phyloP scores from a whole-genome alignment of 2,888 invertebrate genomes.

The Epistrophe eligans region DNA sequence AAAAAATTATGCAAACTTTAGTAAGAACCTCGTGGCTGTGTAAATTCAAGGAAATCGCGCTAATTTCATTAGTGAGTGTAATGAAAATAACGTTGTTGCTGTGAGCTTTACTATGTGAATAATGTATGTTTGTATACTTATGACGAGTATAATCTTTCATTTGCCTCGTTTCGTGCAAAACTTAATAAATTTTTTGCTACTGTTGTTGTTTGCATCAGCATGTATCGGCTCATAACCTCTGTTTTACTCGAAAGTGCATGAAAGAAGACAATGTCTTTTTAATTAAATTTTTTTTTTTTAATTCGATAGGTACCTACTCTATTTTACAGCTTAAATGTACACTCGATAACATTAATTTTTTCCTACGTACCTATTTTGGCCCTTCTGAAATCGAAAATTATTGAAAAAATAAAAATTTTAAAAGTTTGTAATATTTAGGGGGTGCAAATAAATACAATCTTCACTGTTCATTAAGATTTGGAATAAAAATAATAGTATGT shows the following conservation, averaged over 20 bases:
- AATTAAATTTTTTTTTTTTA: not conserved
- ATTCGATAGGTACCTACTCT: too few relatives aligned
- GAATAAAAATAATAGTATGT: too few relatives aligned
- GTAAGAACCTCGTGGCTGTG: slow-evolving; percentile 17
- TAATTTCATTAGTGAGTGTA: slow-evolving; percentile 54
- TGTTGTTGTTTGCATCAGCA: slow-evolving; percentile 7
- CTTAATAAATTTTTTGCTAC: not conserved
- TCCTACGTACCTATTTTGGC: too few relatives aligned
- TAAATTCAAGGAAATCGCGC: slow-evolving; percentile 47
- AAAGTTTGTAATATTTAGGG: too few relatives aligned
- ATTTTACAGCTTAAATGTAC: not conserved
- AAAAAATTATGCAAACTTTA: slow-evolving; percentile 4
- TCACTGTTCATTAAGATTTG: too few relatives aligned
- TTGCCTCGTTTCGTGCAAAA: slow-evolving; percentile 41
- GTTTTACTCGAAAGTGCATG: not conserved
- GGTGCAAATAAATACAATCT: too few relatives aligned
- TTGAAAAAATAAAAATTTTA: too few relatives aligned
- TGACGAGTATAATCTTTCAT: slow-evolving; percentile 43
- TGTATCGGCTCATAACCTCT: not conserved
- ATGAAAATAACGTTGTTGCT: slow-evolving; percentile 13
- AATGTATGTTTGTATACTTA: slow-evolving; percentile 2
- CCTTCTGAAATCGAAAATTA: too few relatives aligned
- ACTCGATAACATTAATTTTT: not conserved
- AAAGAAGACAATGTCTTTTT: not conserved
- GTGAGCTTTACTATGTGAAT: not conserved